A percentile compares a stretch with the other conserved stretches of the same genome.
phyloP scores from a whole-genome alignment of 1,140 invertebrate species.

The Potamilus streckersoni region DNA sequence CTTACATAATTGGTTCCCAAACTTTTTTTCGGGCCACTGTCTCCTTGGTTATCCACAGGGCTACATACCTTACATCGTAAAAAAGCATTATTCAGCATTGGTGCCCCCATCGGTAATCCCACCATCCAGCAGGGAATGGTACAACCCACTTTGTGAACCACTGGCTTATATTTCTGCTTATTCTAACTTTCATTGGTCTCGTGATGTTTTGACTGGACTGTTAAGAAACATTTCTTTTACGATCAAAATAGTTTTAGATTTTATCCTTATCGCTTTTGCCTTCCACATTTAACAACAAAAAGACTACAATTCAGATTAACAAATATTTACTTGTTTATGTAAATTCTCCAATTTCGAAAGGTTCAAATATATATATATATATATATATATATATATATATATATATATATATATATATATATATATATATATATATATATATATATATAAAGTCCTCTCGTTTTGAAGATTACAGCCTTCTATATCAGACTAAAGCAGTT shows the following conservation, averaged over 20 bases:
- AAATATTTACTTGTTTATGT: conserved; percentile 30
- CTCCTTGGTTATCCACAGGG: too few species aligned
- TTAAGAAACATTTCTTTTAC: too few species aligned
- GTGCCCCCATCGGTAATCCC: too few species aligned
- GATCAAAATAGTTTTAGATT: conserved; percentile 27
- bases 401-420: too few species aligned
- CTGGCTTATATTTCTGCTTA: conserved; percentile 3
- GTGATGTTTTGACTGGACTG: conserved; percentile 1
- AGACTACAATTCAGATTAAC: conserved; percentile 15
- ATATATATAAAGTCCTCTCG: conserved; percentile 22
- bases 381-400: too few species aligned
- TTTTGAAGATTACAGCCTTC: conserved; percentile 11
- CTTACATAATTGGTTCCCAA: neutral
- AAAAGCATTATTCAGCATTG: too few species aligned
- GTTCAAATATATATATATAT: conserved; percentile 18
- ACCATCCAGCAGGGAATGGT: too few species aligned
- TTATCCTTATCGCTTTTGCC: conserved; percentile 26
- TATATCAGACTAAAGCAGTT: conserved; percentile 24
- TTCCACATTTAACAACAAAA: conserved; percentile 19
- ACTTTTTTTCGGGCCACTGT: too few species aligned
- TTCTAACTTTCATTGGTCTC: conserved; percentile 11
- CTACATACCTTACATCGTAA: too few species aligned
- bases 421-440: too few species aligned
- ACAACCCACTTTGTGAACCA: too few species aligned
- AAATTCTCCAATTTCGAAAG: conserved; percentile 18